phyloP scores from a whole-genome alignment of 2,888 invertebrate genomes.

The Ennomos fuscantarius region DNA sequence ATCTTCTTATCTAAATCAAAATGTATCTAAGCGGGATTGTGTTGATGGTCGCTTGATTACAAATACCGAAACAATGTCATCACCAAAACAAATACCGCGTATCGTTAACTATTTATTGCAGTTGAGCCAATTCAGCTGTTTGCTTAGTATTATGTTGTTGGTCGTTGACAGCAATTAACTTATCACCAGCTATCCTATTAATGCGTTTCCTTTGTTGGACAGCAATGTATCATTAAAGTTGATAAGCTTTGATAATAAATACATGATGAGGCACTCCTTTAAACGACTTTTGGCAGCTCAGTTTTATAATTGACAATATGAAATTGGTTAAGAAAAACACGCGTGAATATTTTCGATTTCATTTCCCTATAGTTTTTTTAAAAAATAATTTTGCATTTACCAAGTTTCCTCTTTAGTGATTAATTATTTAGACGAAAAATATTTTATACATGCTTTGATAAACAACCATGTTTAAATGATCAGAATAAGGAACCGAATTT shows the following conservation, averaged over 20 bases:
- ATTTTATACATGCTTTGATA: too few species aligned
- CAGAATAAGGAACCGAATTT: too few species aligned
- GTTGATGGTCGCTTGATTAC: neutral
- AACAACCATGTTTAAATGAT: too few species aligned
- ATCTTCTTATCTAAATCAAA: neutral
- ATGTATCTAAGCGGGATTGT: neutral
- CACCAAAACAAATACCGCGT: too few species aligned
- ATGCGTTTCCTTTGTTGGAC: constrained; percentile 15
- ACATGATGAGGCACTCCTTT: too few species aligned
- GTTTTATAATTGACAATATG: neutral
- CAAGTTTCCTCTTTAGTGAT: too few species aligned
- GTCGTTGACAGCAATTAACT: constrained; percentile 11
- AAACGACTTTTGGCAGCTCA: too few species aligned
- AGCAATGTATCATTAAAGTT: neutral
- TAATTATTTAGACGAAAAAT: too few species aligned
- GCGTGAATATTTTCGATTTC: too few species aligned
- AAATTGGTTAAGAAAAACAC: neutral
- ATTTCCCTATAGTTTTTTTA: too few species aligned
- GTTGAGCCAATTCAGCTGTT: constrained; percentile 8
- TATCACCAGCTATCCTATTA: constrained; percentile 8
- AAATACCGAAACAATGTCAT: too few species aligned
- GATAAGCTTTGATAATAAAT: neutral
- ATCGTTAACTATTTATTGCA: neutral
- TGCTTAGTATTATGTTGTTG: neutral
- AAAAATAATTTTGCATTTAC: too few species aligned